Percentiles rank a stretch among this genome's conserved stretches.
Conservation (phyloP, 1,140 invertebrate genomes). For the Rhizoglyphus robini region DNA sequence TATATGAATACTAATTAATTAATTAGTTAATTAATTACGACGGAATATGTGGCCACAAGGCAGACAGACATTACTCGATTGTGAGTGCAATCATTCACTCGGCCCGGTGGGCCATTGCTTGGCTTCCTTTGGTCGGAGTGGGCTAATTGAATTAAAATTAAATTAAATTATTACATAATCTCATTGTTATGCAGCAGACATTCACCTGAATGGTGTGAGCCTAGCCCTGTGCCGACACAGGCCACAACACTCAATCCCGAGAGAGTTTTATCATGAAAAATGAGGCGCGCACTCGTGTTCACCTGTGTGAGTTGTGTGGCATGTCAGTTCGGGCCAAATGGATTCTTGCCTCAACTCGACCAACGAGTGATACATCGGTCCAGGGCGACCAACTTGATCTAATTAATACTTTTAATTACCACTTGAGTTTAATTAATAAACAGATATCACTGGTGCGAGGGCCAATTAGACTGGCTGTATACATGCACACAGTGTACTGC, state of each 20-base stretch:
- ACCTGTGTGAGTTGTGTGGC: not conserved
- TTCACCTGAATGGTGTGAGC: not conserved
- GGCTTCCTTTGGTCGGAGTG: not conserved
- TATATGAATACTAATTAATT: conserved; percentile 12
- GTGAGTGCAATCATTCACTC: too few relatives aligned
- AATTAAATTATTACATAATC: conserved; percentile 7
- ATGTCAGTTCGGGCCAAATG: not conserved
- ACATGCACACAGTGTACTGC: too few relatives aligned
- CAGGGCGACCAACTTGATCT: too few relatives aligned
- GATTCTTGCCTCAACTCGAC: too few relatives aligned
- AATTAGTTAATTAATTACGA: conserved; percentile 10
- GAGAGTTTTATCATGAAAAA: conserved; percentile 14
- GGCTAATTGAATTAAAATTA: conserved; percentile 9
- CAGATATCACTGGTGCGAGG: too few relatives aligned
- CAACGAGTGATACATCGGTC: too few relatives aligned
- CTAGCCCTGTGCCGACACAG: not conserved
- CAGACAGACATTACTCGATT: too few relatives aligned
- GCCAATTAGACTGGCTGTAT: too few relatives aligned
- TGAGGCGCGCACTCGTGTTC: not conserved
- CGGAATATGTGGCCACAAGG: not conserved
- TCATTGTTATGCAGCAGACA: not conserved
- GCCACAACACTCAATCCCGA: not conserved
- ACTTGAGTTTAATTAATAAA: too few relatives aligned
- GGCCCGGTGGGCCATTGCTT: too few relatives aligned
- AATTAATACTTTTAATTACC: too few relatives aligned